Evolutionary conservation across 2,888 invertebrate genomes (phyloP), one percentile per base, ranked within the genome.

Genomic region (Pantelozetes paolii): DNA sequence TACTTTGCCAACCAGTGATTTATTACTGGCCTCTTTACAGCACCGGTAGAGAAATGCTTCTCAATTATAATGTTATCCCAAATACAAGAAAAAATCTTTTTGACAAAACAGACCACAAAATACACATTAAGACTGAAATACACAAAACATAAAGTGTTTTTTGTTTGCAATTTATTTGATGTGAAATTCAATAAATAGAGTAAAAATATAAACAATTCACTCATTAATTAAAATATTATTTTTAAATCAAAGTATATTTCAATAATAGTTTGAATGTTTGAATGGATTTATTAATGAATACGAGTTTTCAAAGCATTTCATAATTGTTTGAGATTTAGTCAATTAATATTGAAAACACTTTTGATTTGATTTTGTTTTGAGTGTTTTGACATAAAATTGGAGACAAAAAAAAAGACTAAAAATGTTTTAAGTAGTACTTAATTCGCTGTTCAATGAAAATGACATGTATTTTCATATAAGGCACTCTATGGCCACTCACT

Each of bases 391-490:
- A 36, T n/a, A n/a, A 50, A 50, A 50, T n/a, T 50, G 50, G n/a
- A n/a, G n/a, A n/a, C n/a, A n/a, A n/a, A n/a, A n/a, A n/a, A n/a
- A n/a, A n/a, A n/a, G n/a, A n/a, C n/a, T n/a, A n/a, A n/a, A n/a
- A n/a, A n/a, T n/a, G n/a, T n/a, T 20, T 50, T 50, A 15, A 50
- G 50, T 50, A 50, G n/a, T 50, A 36, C 36, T 50, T 50, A 50
- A 50, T 50, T 50, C 50, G 6, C 5, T 50, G 50, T 50, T 6
- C 50, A n/a, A 5, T 50, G 18, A 18, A n/a, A 50, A 50, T n/a
- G 20, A 18, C 18, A 20, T 20, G 15, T 36, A 50, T 18, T 50
- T 18, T 50, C 6, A 50, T 50, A 50, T 50, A 50, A 50, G n/a
- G n/a, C n/a, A n/a, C n/a, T n/a, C n/a, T n/a, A n/a, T n/a, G 50